A percentile compares a stretch with the other conserved stretches of the same genome.
These are phyloP conservation scores for Bolborhynchus lineola DNA, from an alignment of 2,113 vertebrate species.

Conservation along the genomic window DNA sequence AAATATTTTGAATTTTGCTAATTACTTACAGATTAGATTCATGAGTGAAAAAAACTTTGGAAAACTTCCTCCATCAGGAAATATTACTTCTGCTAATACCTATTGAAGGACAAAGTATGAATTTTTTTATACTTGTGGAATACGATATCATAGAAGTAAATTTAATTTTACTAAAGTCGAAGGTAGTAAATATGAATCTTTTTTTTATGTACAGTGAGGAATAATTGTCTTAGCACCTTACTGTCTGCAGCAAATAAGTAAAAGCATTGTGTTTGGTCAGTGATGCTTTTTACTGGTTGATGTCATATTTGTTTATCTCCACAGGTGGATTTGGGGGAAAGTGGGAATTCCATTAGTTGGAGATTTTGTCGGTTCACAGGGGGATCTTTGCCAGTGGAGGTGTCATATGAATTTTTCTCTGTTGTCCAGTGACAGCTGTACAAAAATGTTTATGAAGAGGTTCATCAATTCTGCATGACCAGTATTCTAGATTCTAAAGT, in stretches of 20 bases:
- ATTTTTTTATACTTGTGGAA: background rate
- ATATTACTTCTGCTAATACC: background rate
- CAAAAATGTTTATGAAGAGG: background rate
- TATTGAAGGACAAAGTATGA: background rate
- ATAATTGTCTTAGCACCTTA: background rate
- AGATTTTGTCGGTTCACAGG: background rate
- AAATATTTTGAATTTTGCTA: background rate
- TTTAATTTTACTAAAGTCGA: background rate
- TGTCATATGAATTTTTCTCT: background rate
- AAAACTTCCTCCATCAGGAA: background rate
- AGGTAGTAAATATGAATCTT: background rate
- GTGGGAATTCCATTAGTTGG: background rate
- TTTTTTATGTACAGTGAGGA: background rate
- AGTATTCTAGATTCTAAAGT: background rate
- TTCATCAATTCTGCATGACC: background rate
- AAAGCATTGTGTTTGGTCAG: background rate
- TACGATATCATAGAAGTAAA: background rate
- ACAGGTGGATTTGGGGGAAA: background rate
- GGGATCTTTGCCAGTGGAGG: background rate
- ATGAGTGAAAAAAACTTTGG: background rate
- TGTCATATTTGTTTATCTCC: background rate
- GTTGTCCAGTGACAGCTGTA: background rate
- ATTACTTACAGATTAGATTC: background rate
- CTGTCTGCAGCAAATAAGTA: background rate
- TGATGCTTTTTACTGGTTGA: background rate